phyloP scores from a whole-genome alignment of 2,797 vertebrate genomes.

The Sebastolobus altivelis region DNA sequence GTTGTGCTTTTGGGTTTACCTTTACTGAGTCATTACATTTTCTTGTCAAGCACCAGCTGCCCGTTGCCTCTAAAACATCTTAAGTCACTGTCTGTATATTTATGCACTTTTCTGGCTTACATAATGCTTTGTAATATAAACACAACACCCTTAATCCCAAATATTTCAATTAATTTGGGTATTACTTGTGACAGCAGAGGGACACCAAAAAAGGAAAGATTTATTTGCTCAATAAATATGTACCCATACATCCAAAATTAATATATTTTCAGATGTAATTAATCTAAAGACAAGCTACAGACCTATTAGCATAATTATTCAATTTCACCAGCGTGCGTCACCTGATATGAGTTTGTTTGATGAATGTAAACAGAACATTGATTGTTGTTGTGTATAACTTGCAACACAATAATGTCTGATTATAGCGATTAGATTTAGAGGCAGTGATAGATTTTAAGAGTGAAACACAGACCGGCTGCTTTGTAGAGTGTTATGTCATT shows the following conservation, averaged over 20 bases:
- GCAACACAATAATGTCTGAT: constrained; percentile 43
- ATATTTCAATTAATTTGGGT: constrained; percentile 40
- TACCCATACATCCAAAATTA: constrained; percentile 26
- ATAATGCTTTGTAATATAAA: constrained; percentile 22
- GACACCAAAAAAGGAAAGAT: constrained; percentile 16
- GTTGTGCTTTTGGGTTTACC: background rate
- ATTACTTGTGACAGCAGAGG: constrained; percentile 15
- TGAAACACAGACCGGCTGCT: background rate
- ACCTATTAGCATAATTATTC: constrained; percentile 58
- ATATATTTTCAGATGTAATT: constrained; percentile 52
- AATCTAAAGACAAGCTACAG: constrained; percentile 39
- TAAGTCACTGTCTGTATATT: constrained; percentile 10
- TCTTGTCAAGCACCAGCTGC: constrained; percentile 18
- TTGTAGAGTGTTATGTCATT: background rate
- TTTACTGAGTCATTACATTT: background rate
- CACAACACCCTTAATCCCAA: constrained; percentile 17
- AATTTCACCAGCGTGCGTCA: constrained; percentile 32
- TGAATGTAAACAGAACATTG: constrained; percentile 45
- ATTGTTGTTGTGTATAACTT: constrained; percentile 27
- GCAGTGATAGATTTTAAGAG: background rate
- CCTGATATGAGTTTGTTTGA: constrained; percentile 46
- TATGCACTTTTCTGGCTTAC: background rate
- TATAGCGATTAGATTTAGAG: constrained; percentile 32
- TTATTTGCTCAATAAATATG: constrained; percentile 36
- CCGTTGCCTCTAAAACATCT: constrained; percentile 9